Evolutionary conservation across 30 jellyfish, hydroid and myxozoan species (phyloP).

Genomic region (Pelagia noctiluca): DNA sequence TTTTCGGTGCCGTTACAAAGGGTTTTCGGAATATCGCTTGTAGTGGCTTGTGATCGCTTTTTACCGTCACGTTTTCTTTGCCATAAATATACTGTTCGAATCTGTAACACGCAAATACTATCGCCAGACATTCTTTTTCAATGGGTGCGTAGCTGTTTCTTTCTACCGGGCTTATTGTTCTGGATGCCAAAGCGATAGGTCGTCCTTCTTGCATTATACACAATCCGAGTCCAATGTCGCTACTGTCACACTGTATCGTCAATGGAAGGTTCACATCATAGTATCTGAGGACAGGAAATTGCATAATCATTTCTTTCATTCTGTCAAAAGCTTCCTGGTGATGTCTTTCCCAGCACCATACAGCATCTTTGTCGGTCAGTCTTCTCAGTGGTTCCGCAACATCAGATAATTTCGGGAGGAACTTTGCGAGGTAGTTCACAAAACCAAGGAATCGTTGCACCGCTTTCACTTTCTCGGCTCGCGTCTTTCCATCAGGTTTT

Average conservation of each 20-base stretch:
- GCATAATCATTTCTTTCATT: slow-evolving; percentile 5
- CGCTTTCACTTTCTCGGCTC: slow-evolving; percentile 15
- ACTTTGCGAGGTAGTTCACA: slow-evolving; percentile 48
- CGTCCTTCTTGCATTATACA: background rate
- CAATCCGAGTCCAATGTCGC: too few relatives aligned
- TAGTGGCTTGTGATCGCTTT: slow-evolving; percentile 52
- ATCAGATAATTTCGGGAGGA: slow-evolving; percentile 26
- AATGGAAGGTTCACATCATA: slow-evolving; percentile 5
- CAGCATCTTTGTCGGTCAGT: slow-evolving; percentile 10
- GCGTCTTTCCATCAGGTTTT: background rate
- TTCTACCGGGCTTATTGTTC: slow-evolving; percentile 8
- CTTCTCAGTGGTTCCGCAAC: slow-evolving; percentile 30
- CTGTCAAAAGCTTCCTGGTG: slow-evolving; percentile 9
- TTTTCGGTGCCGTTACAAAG: background rate
- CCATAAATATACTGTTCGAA: slow-evolving; percentile 41
- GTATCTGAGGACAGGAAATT: slow-evolving; percentile 8
- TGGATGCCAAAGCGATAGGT: background rate
- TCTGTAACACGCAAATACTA: slow-evolving; percentile 32
- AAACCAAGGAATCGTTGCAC: slow-evolving; percentile 52
- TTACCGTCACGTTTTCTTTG: background rate
- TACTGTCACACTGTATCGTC: too few relatives aligned
- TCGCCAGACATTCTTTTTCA: slow-evolving; percentile 40
- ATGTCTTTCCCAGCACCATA: slow-evolving; percentile 7
- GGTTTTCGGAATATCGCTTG: slow-evolving; percentile 20
- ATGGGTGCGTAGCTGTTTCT: slow-evolving; percentile 31